phyloP scores from a whole-genome alignment of 2,113 vertebrate species.

The Callospermophilus lateralis region DNA sequence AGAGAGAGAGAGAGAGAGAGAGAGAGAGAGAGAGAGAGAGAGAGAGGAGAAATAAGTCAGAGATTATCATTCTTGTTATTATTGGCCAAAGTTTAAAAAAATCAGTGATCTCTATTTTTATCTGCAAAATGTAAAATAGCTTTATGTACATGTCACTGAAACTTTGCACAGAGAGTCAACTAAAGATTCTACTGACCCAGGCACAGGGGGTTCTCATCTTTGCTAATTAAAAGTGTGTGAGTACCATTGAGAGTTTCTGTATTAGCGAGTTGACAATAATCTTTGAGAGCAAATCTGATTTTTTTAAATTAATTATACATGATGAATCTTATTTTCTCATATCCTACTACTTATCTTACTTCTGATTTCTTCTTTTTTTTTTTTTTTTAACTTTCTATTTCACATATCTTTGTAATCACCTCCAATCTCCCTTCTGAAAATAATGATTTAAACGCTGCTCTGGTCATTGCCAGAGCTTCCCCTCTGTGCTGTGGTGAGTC shows the following conservation, averaged over 20 bases:
- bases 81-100: background rate
- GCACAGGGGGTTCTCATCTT: rapidly evolving
- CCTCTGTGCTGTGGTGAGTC: background rate
- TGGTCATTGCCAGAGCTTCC: background rate
- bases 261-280: background rate
- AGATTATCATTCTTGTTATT: background rate
- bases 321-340: background rate
- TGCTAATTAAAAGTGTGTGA: background rate
- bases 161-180: background rate
- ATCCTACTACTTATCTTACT: background rate
- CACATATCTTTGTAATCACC: background rate
- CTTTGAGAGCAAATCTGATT: background rate
- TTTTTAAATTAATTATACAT: no score
- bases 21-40: no score
- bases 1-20: no score
- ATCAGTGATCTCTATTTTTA: background rate
- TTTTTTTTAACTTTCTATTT: background rate
- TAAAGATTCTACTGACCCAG: background rate
- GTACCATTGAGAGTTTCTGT: rapidly evolving
- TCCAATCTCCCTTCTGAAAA: background rate
- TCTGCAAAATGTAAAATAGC: background rate
- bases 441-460: background rate
- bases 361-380: background rate
- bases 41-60: no score
- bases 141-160: background rate